These are phyloP conservation scores for Oegoconia quadripuncta DNA, from an alignment of 2,888 invertebrate genomes.

Conservation along the genomic window DNA sequence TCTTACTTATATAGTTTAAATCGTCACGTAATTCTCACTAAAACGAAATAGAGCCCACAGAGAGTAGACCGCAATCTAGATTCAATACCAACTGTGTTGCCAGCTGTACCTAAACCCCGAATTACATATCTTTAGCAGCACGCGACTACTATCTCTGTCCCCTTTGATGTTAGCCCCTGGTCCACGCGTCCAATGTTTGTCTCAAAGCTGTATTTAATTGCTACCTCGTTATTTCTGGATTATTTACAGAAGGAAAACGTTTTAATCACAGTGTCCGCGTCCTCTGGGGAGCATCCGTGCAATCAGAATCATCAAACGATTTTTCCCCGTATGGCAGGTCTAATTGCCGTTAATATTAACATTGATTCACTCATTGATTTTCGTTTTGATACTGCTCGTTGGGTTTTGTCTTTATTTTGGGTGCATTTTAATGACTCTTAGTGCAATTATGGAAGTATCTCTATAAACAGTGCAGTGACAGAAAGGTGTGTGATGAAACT, in stretches of 20 bases:
- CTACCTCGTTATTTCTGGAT: constrained; percentile 77
- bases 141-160: constrained; percentile 35
- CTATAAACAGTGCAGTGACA: no score
- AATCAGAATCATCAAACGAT: constrained; percentile 54
- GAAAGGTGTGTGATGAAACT: no score
- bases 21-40: no score
- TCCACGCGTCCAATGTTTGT: constrained; percentile 47
- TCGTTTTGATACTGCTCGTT: no score
- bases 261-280: constrained; percentile 48
- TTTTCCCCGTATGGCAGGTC: constrained; percentile 41
- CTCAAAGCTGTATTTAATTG: constrained; percentile 73
- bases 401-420: no score
- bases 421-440: no score
- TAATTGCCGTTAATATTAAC: constrained; percentile 41
- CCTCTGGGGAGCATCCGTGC: constrained; percentile 28
- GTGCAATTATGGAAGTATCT: no score
- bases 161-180: constrained; percentile 60
- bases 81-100: background rate
- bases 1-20: no score
- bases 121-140: constrained; percentile 43
- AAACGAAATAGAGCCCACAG: no score
- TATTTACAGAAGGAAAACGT: constrained; percentile 62
- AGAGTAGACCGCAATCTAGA: background rate
- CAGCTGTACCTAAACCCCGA: constrained; percentile 6
- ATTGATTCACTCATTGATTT: background rate